Evolutionary conservation across 2,113 vertebrate species (phyloP), one percentile per base, ranked within the genome.

Genomic region (Prionailurus viverrinus): DNA sequence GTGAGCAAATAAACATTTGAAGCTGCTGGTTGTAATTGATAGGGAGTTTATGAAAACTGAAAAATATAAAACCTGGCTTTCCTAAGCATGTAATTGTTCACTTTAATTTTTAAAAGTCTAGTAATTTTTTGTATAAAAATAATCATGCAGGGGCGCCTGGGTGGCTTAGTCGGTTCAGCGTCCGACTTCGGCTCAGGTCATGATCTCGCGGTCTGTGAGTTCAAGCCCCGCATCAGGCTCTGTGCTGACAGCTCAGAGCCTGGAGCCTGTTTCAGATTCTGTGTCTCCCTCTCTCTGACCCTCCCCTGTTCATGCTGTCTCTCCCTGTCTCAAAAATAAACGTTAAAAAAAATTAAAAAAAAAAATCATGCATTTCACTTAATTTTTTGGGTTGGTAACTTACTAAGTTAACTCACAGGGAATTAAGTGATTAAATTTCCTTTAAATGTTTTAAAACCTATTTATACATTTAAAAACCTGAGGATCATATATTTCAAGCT

Each of bases 1-100:
- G 36, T 8, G 21, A 73, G 6, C 65, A 89, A 83, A 73, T 7
- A 78, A 66, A 87, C 63, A 63, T 36, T 71, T 78, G 25, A 16
- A 87, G 18, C 16, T 83, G 33, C 31, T n/a, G 97, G 21, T 91
- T 87, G 90, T 45, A 93, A 84, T 48, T 94, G 53, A 89, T 86
- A 39, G 0, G 95, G 66, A 93, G 25, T 91, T 95, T 81, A 78
- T 90, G 88, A 36, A 95, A n/a, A 14, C 21, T 51, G 36, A 92
- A 87, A 63, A 63, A 6, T 71, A 0, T 84, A 74, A 95, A 58
- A 23, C 12, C 16, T 55, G 36, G n/a, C 63, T 91, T 89, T 94
- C 21, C 15, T 78, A 61, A 81, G 45, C 11, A 16, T 81, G 90
- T 95, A 74, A 45, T 86, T 86, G 15, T 23, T 45, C 12, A 51